These are phyloP conservation scores for Ephydatia muelleri DNA, from an alignment of 37 sponge, comb jelly and placozoan species.

Conservation along the genomic window DNA sequence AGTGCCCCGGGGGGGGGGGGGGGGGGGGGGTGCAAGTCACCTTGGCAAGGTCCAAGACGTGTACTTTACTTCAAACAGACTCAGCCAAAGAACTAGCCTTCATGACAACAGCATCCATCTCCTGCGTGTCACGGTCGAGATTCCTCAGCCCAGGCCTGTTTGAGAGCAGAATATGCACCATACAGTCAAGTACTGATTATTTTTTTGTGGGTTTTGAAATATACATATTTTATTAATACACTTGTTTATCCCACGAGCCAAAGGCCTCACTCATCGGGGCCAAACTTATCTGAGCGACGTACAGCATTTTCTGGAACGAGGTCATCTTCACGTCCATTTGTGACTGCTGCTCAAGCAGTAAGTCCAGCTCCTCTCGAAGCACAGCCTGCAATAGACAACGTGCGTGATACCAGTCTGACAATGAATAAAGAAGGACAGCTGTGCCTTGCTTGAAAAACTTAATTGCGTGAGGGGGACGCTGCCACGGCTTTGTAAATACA, in stretches of 20 bases:
- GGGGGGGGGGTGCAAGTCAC: not conserved
- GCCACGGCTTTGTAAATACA: too few species aligned
- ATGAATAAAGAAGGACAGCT: not conserved
- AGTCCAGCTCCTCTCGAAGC: constrained; percentile 54
- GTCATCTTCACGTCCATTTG: constrained; percentile 75
- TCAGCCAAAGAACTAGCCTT: constrained; percentile 77
- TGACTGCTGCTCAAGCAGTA: constrained; percentile 58
- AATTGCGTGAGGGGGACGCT: too few species aligned
- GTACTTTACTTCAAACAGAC: constrained; percentile 85
- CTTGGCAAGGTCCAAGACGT: constrained; percentile 81
- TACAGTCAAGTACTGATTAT: too few species aligned
- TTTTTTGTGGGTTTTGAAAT: too few species aligned
- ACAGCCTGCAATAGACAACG: constrained; percentile 18
- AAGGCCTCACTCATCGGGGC: not conserved
- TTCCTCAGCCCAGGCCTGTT: constrained; percentile 59
- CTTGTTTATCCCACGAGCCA: too few species aligned
- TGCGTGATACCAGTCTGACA: not conserved
- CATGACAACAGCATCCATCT: constrained; percentile 33
- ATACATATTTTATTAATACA: too few species aligned
- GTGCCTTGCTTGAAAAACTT: too few species aligned
- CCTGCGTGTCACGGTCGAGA: constrained; percentile 23
- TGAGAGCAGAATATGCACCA: too few species aligned
- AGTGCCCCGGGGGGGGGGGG: too few species aligned
- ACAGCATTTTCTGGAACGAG: constrained; percentile 66
- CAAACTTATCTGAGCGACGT: not conserved